Percentiles rank a stretch among this genome's conserved stretches.
Evolutionary conservation across 2,888 invertebrate genomes (phyloP).

Genomic region (Deilephila porcellus): DNA sequence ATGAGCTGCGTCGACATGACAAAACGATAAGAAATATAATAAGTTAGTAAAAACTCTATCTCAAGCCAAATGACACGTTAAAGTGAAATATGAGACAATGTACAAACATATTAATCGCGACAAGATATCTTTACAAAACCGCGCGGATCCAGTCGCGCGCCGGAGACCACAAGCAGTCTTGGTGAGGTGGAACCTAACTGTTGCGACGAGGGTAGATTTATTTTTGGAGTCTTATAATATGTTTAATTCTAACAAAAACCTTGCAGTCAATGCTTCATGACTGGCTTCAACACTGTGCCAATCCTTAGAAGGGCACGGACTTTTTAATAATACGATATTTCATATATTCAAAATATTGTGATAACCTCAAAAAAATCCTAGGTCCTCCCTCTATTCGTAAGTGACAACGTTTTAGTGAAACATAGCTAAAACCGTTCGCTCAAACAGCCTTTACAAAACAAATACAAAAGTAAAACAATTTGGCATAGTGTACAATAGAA

Average conservation of each 20-base stretch:
- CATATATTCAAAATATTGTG: background rate
- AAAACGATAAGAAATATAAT: slow-evolving; percentile 40
- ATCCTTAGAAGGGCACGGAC: background rate
- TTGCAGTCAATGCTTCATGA: no score
- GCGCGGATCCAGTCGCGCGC: background rate
- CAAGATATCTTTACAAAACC: slow-evolving; percentile 19
- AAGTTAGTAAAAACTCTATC: slow-evolving; percentile 25
- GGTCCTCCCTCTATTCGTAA: background rate
- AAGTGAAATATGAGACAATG: slow-evolving; percentile 25
- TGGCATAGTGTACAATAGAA: slow-evolving; percentile 25
- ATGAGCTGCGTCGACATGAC: slow-evolving; percentile 28
- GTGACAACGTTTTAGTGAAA: background rate
- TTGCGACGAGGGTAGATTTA: background rate
- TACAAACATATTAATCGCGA: slow-evolving; percentile 29
- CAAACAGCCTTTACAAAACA: slow-evolving; percentile 9
- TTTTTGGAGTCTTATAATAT: background rate
- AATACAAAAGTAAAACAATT: slow-evolving; percentile 18
- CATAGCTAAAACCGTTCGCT: background rate
- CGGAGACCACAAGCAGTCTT: slow-evolving; percentile 2
- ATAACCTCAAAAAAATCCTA: background rate
- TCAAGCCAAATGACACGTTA: slow-evolving; percentile 21
- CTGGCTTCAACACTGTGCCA: background rate
- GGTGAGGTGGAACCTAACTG: background rate
- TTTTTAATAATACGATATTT: background rate
- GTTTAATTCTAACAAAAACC: background rate